Evolutionary conservation across 2,888 invertebrate genomes (phyloP).

Genomic region (Pyrgus malvae): DNA sequence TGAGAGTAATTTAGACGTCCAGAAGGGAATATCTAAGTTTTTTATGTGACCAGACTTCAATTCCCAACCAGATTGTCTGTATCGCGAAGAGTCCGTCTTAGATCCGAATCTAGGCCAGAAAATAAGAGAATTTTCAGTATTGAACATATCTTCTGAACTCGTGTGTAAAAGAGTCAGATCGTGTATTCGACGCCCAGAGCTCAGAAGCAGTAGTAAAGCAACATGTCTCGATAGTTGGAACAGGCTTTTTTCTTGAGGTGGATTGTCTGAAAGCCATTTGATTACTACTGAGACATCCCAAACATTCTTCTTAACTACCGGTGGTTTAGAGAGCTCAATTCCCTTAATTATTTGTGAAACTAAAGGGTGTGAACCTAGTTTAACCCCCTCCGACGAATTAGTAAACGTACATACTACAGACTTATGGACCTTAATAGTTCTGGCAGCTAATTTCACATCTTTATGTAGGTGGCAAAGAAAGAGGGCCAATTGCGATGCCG

Average conservation of each 20-base stretch:
- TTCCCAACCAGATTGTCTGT: not conserved
- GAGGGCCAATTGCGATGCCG: no score
- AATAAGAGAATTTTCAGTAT: no score
- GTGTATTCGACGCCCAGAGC: slow-evolving; percentile 26
- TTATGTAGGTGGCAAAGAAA: not conserved
- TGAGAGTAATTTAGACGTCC: no score
- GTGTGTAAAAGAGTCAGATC: slow-evolving; percentile 20
- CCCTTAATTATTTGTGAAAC: not conserved
- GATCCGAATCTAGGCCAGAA: no score
- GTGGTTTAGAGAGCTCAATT: not conserved
- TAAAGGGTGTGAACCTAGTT: no score
- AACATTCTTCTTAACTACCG: not conserved
- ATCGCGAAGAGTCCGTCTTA: not conserved
- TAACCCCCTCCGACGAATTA: no score
- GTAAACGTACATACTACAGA: slow-evolving; percentile 26
- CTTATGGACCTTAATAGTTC: slow-evolving; percentile 33
- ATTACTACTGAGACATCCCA: slow-evolving; percentile 23
- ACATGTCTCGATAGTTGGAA: slow-evolving; percentile 28
- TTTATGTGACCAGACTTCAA: not conserved
- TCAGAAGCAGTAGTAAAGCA: slow-evolving; percentile 19
- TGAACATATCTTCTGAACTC: no score
- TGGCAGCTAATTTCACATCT: slow-evolving; percentile 10
- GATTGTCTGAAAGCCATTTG: slow-evolving; percentile 10
- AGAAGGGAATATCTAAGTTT: no score
- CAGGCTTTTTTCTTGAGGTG: slow-evolving; percentile 1